Evolutionary conservation across 2,113 vertebrate species (phyloP).

Genomic region (Sinocyclocheilus maitianheensis): DNA sequence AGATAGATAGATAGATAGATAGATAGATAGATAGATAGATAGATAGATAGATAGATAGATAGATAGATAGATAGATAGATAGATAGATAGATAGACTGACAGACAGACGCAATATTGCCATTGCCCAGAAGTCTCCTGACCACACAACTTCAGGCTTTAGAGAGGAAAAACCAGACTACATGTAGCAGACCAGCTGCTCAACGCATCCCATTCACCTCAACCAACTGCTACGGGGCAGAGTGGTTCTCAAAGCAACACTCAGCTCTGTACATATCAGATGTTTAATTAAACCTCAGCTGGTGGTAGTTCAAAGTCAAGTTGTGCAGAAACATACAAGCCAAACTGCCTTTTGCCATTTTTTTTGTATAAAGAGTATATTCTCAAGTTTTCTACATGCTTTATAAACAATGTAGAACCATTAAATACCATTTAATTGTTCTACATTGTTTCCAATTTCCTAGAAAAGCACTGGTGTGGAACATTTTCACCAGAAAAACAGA

Average conservation of each 20-base stretch:
- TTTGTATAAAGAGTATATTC: background rate
- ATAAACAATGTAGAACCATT: no score
- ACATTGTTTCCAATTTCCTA: background rate
- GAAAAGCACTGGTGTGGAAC: no score
- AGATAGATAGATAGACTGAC: background rate
- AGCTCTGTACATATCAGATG: constrained; percentile 15
- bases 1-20: background rate
- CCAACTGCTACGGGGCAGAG: background rate
- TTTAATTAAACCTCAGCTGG: constrained; percentile 33
- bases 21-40: no score
- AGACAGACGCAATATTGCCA: background rate
- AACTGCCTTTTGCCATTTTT: background rate
- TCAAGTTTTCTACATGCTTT: background rate
- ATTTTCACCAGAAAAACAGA: no score
- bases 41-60: no score
- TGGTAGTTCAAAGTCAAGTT: constrained; percentile 1
- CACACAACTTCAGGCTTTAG: background rate
- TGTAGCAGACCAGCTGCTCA: constrained; percentile 17
- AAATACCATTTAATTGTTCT: no score
- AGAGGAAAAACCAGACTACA: constrained; percentile 10
- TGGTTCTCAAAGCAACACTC: background rate
- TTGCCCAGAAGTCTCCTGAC: background rate
- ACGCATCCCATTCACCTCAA: background rate
- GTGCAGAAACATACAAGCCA: background rate
- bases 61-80: no score